Evolutionary conservation across 2,797 vertebrate genomes (phyloP).

Genomic region (Lacerta agilis): DNA sequence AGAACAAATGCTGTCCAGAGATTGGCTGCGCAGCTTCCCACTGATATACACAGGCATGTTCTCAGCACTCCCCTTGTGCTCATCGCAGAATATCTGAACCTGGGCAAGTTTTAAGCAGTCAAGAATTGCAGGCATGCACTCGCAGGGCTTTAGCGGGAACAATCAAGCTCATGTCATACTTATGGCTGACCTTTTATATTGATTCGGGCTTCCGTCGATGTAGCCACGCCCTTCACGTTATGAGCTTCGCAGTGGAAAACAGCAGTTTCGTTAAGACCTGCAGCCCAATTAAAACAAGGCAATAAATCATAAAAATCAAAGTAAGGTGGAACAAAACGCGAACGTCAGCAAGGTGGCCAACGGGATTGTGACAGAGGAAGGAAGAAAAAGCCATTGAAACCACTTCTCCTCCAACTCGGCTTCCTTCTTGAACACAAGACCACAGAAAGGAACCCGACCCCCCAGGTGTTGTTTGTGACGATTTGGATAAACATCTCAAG

Average conservation of each 20-base stretch:
- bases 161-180: fast-evolving
- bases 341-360: neutral
- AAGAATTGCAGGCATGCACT: neutral
- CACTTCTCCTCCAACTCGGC: neutral
- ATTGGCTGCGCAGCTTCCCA: neutral
- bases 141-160: neutral
- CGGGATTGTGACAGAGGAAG: neutral
- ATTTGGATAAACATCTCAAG: neutral
- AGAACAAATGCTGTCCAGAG: neutral
- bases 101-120: neutral
- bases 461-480: slow-evolving; percentile 13
- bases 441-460: neutral
- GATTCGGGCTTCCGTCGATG: slow-evolving; percentile 85
- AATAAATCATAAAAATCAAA: no score
- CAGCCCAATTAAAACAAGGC: neutral
- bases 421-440: neutral
- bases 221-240: slow-evolving; percentile 88
- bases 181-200: slow-evolving; percentile 89
- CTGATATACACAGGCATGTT: no score
- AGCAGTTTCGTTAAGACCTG: slow-evolving; percentile 85
- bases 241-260: slow-evolving; percentile 93
- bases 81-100: neutral
- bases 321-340: neutral
- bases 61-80: neutral
- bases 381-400: neutral